Conservation (phyloP, 2,113 vertebrate species). For the Anarrhichthys ocellatus region DNA sequence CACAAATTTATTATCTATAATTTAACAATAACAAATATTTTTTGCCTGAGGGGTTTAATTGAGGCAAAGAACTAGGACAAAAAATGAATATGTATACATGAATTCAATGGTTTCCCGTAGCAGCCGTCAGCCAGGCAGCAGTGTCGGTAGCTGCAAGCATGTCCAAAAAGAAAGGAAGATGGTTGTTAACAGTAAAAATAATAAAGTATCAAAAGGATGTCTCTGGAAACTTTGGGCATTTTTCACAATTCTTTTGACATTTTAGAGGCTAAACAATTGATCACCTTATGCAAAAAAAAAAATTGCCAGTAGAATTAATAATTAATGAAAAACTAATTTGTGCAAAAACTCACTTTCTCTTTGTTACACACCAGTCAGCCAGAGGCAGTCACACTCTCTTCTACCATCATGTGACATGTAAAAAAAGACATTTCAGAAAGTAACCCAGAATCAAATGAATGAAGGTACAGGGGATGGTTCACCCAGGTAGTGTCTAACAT, state of each 20-base stretch:
- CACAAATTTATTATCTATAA: constrained; percentile 1
- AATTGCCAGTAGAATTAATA: background rate
- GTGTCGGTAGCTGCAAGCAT: constrained; percentile 1
- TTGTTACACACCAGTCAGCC: background rate
- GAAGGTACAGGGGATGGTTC: background rate
- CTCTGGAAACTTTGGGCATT: background rate
- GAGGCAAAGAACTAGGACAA: constrained; percentile 41
- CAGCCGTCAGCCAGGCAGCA: background rate
- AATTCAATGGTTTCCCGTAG: constrained; percentile 23
- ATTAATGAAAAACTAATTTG: background rate
- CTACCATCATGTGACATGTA: background rate
- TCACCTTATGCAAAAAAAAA: background rate
- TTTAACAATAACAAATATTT: constrained; percentile 1
- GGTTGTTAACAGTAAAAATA: background rate
- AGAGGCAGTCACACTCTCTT: background rate
- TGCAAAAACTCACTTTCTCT: background rate
- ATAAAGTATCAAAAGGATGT: background rate
- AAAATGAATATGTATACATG: constrained; percentile 15
- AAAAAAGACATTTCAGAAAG: background rate
- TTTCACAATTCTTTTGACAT: background rate
- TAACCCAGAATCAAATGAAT: background rate
- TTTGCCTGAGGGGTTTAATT: constrained; percentile 1
- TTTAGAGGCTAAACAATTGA: background rate
- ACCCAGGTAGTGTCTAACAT: no score
- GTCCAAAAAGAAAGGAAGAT: background rate